Conservation (phyloP, 2,797 vertebrate genomes). For the Falco novaeseelandiae region DNA sequence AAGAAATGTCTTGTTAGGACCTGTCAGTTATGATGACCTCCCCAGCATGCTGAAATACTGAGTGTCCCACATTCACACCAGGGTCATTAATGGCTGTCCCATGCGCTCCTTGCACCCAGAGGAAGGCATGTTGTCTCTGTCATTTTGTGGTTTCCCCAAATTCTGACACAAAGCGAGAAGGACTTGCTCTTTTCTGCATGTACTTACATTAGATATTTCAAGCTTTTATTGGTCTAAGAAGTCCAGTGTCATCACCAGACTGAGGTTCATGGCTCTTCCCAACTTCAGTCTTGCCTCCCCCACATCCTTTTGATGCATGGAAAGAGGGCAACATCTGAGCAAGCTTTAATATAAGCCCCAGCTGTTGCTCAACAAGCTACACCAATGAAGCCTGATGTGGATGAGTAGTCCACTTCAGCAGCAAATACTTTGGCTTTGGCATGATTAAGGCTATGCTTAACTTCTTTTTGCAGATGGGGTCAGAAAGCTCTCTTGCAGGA, state of each 20-base stretch:
- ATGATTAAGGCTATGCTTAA: neutral
- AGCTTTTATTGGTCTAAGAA: neutral
- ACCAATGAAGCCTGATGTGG: neutral
- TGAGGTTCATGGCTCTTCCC: neutral
- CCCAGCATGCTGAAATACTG: neutral
- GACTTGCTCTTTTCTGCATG: neutral
- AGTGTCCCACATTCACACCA: neutral
- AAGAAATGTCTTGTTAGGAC: neutral
- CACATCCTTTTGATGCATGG: neutral
- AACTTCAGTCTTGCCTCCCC: neutral
- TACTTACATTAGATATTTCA: neutral
- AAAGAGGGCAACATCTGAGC: neutral
- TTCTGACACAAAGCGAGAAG: neutral
- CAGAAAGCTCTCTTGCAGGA: neutral
- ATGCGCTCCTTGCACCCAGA: fast-evolving
- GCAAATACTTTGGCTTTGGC: neutral
- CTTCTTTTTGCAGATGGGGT: neutral
- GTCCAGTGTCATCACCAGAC: neutral
- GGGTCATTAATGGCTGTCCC: neutral
- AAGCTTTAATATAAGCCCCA: neutral
- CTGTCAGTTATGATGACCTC: neutral
- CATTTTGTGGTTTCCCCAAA: neutral
- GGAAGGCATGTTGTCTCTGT: neutral
- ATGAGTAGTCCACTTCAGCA: neutral
- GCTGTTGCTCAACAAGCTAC: neutral